These are phyloP conservation scores for Rosalia funebris DNA, from an alignment of 2,888 invertebrate species.

Conservation along the genomic window DNA sequence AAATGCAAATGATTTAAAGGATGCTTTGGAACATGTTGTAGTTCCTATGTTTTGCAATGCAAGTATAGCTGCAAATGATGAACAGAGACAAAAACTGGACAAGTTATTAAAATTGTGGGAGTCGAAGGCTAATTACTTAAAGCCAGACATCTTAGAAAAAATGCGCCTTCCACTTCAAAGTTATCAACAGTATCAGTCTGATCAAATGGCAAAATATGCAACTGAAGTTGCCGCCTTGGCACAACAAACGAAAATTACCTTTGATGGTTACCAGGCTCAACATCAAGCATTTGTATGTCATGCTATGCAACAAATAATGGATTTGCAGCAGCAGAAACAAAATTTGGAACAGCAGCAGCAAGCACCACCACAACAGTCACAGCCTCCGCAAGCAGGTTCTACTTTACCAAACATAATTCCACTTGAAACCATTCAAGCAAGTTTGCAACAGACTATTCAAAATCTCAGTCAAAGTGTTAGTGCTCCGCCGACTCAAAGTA, in stretches of 20 bases:
- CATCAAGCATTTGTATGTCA: constrained; percentile 96
- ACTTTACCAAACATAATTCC: constrained; percentile 50
- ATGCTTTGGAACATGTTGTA: constrained; percentile 93
- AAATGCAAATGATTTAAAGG: constrained; percentile 92
- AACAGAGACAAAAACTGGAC: constrained; percentile 89
- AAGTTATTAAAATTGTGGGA: constrained; percentile 97
- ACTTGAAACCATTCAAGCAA: constrained; percentile 55
- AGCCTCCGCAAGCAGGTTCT: constrained; percentile 30
- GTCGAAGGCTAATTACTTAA: constrained; percentile 91
- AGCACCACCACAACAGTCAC: constrained; percentile 27
- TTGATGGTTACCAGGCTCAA: constrained; percentile 81
- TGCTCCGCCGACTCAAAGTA: constrained; percentile 28
- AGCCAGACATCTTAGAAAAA: constrained; percentile 82
- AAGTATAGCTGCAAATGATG: constrained; percentile 84
- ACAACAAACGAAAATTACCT: constrained; percentile 83
- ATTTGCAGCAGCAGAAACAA: constrained; percentile 78
- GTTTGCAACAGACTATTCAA: constrained; percentile 54
- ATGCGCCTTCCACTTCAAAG: constrained; percentile 87
- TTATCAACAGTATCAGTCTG: constrained; percentile 90
- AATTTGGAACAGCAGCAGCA: constrained; percentile 65
- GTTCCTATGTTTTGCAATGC: constrained; percentile 98
- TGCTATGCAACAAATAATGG: constrained; percentile 88
- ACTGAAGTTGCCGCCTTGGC: constrained; percentile 77
- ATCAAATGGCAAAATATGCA: constrained; percentile 83
- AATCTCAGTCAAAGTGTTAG: constrained; percentile 43